Percentiles rank a stretch among this genome's conserved stretches.
These are phyloP conservation scores for Poecilia picta DNA, from an alignment of 2,797 vertebrate genomes.

Conservation along the genomic window DNA sequence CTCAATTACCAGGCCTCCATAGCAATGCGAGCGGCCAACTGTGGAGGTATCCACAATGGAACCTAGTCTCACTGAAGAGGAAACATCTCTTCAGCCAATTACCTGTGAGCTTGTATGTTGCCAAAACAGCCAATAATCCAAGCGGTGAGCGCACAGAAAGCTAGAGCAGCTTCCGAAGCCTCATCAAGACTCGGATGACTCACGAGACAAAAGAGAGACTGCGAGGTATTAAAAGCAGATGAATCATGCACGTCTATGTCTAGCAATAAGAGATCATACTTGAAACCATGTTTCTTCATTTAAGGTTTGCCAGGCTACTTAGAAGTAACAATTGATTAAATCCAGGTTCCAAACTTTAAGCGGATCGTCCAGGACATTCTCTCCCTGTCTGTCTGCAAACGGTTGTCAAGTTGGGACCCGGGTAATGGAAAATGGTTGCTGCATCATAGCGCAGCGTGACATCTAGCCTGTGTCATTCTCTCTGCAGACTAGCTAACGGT, in stretches of 20 bases:
- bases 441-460: conserved; percentile 31
- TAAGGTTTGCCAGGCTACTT: conserved; percentile 20
- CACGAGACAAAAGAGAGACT: conserved; percentile 33
- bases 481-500: conserved; percentile 26
- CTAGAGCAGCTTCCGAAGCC: conserved; percentile 36
- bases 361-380: conserved; percentile 38
- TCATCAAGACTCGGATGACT: conserved; percentile 42
- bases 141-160: conserved; percentile 64
- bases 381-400: conserved; percentile 9
- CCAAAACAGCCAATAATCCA: conserved; percentile 83
- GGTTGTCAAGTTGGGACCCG: conserved; percentile 37
- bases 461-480: conserved; percentile 12
- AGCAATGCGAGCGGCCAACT: conserved; percentile 49
- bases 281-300: conserved; percentile 9
- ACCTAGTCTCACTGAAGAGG: conserved; percentile 75
- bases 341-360: conserved; percentile 19
- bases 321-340: conserved; percentile 19
- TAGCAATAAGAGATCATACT: conserved; percentile 6
- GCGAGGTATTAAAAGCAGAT: conserved; percentile 34
- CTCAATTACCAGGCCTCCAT: conserved; percentile 71
- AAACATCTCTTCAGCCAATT: conserved; percentile 78
- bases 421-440: conserved; percentile 47
- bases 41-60: conserved; percentile 67
- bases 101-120: conserved; percentile 80
- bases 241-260: conserved; percentile 28